These are phyloP conservation scores for Toxotes jaculatrix DNA, from an alignment of 2,113 vertebrate species.

Conservation along the genomic window DNA sequence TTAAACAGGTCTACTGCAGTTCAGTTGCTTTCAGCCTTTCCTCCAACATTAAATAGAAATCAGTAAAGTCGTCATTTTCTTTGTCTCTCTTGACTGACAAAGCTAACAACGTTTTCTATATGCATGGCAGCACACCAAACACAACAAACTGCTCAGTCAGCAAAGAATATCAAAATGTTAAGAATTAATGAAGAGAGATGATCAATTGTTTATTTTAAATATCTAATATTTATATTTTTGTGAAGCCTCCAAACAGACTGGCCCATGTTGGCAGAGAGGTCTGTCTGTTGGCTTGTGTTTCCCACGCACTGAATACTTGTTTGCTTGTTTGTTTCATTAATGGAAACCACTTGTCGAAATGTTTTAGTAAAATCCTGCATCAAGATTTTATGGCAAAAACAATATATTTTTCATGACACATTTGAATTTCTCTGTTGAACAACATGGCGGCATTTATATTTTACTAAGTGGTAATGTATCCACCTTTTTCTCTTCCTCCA, in stretches of 20 bases:
- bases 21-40: neutral
- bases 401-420: slow-evolving; percentile 86
- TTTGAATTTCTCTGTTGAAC: slow-evolving; percentile 86
- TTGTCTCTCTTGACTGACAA: slow-evolving; percentile 49
- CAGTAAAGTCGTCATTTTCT: slow-evolving; percentile 20
- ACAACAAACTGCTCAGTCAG: slow-evolving; percentile 74
- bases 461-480: slow-evolving; percentile 81
- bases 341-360: slow-evolving; percentile 82
- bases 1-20: neutral
- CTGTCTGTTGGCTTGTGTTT: slow-evolving; percentile 78
- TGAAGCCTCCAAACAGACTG: slow-evolving; percentile 78
- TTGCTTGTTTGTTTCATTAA: slow-evolving; percentile 87
- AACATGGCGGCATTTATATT: slow-evolving; percentile 85
- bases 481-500: slow-evolving; percentile 75
- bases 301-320: slow-evolving; percentile 71
- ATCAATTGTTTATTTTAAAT: slow-evolving; percentile 84
- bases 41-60: slow-evolving; percentile 30
- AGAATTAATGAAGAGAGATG: slow-evolving; percentile 76
- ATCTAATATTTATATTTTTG: slow-evolving; percentile 84
- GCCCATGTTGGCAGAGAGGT: slow-evolving; percentile 78
- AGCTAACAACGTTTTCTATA: slow-evolving; percentile 38
- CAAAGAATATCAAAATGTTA: slow-evolving; percentile 73
- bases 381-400: slow-evolving; percentile 85
- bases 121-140: slow-evolving; percentile 68
- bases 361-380: slow-evolving; percentile 85